Conservation (phyloP, 2,113 vertebrate species). For the Gopherus evgoodei region DNA sequence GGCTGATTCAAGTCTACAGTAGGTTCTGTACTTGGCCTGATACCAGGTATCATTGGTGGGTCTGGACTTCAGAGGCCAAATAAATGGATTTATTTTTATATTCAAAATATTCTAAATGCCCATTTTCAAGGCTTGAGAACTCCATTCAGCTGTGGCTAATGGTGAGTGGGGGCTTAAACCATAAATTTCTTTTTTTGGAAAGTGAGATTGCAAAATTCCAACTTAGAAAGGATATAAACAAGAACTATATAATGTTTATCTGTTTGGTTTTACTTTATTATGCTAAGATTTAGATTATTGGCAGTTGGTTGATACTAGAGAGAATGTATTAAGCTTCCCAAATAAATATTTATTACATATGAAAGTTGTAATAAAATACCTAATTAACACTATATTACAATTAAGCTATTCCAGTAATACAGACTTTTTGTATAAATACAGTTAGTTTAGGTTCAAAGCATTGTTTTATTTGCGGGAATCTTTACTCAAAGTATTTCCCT, state of each 20-base stretch:
- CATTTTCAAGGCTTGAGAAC: neutral
- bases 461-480: neutral
- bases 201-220: neutral
- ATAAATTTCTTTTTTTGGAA: neutral
- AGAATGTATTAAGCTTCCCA: neutral
- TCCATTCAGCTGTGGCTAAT: neutral
- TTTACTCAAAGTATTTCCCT: neutral
- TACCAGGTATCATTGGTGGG: neutral
- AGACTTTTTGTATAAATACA: neutral
- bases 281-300: neutral
- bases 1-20: neutral
- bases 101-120: neutral
- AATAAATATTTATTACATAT: rapidly evolving
- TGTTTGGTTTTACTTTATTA: neutral
- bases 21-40: neutral
- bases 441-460: neutral
- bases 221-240: neutral
- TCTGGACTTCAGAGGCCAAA: neutral
- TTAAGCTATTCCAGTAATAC: neutral
- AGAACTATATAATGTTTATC: neutral
- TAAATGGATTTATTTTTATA: neutral
- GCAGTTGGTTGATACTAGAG: neutral
- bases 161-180: neutral
- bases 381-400: neutral
- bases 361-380: neutral